phyloP scores from a whole-genome alignment of 2,113 vertebrate genomes.

The Zosterops japonicus region DNA sequence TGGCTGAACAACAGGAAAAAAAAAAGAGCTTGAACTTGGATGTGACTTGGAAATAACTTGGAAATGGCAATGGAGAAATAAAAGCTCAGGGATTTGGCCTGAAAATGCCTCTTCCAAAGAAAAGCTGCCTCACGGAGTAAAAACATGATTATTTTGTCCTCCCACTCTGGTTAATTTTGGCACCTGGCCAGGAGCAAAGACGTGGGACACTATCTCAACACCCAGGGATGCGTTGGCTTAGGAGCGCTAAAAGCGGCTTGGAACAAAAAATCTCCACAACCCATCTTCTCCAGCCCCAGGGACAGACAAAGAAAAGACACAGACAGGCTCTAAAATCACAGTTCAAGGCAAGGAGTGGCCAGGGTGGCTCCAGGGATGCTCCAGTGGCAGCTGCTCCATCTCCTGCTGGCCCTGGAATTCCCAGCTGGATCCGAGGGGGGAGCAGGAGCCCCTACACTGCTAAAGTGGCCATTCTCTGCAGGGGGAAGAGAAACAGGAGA shows the following conservation, averaged over 20 bases:
- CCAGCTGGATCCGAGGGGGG: neutral
- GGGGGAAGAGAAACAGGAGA: neutral
- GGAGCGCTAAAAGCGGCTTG: neutral
- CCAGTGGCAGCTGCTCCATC: neutral
- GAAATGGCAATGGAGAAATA: neutral
- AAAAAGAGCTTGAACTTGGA: neutral
- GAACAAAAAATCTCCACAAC: neutral
- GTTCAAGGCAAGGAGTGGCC: neutral
- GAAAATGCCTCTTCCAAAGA: neutral
- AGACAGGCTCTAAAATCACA: neutral
- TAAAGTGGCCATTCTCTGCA: conserved; percentile 33
- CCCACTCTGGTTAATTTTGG: neutral
- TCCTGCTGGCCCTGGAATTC: neutral
- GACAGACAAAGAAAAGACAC: neutral
- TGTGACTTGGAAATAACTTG: neutral
- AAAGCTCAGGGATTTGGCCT: neutral
- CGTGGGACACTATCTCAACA: accelerated
- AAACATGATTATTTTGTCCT: neutral
- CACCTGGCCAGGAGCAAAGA: neutral
- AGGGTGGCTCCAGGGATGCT: neutral
- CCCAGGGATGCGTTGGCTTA: accelerated
- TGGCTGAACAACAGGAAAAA: neutral
- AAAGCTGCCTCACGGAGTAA: neutral
- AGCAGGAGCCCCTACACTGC: neutral
- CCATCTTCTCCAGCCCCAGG: neutral